phyloP scores from a whole-genome alignment of 1,140 invertebrate species.

The Heterodera schachtii region DNA sequence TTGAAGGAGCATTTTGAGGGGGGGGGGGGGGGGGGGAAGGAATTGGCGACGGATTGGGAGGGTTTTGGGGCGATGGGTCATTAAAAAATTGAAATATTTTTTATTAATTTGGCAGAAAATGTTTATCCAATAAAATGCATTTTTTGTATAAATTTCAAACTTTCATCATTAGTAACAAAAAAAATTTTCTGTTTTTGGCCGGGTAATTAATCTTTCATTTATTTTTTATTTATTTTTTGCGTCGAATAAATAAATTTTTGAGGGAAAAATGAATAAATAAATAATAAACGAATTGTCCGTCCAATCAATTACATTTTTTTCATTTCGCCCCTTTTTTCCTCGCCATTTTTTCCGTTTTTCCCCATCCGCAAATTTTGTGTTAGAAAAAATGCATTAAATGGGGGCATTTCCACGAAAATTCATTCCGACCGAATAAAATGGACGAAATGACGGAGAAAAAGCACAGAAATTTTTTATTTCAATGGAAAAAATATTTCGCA shows the following conservation, averaged over 20 bases:
- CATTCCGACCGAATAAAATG: neutral
- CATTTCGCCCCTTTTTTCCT: neutral
- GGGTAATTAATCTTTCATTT: neutral
- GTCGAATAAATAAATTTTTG: neutral
- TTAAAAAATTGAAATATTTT: no score
- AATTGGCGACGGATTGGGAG: neutral
- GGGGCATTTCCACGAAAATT: constrained; percentile 2
- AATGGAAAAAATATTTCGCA: neutral
- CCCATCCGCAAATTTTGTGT: neutral
- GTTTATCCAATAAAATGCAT: neutral
- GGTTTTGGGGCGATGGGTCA: no score
- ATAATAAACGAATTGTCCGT: neutral
- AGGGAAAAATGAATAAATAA: neutral
- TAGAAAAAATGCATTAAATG: neutral
- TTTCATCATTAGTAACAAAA: no score
- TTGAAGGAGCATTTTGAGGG: neutral
- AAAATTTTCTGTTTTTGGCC: neutral
- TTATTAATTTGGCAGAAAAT: neutral
- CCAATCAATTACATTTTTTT: neutral
- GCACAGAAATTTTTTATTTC: no score
- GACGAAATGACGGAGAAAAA: neutral
- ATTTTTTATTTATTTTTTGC: neutral
- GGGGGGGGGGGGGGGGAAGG: neutral
- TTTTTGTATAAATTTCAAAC: no score
- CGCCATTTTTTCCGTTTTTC: no score